Evolutionary conservation across 2,797 vertebrate genomes (phyloP), one percentile per base, ranked within the genome.

Genomic region (Helostoma temminkii): DNA sequence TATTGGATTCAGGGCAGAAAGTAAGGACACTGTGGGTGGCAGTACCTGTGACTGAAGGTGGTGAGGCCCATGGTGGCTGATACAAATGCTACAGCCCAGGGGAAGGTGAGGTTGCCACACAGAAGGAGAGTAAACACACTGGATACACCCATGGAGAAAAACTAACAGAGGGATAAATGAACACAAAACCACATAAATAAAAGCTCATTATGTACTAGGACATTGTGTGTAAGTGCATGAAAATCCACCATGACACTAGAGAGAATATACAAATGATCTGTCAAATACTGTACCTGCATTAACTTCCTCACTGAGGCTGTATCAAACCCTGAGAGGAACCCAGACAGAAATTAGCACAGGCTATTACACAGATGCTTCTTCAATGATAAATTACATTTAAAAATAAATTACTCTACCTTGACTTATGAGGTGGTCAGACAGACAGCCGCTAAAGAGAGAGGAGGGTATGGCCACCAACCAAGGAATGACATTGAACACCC

Each of bases 401-500:
- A 28, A 15, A 41, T 14, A 2, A 61, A 24, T 9, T 16, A 9
- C 7, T 34, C 8, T 55, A 98, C 98, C 97, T 90, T 95, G 95
- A 71, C 76, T 93, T 85, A 99, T 95, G 80, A 98, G 96, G 75
- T 94, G 94, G 83, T 99, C 98, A 0, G 96, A 96, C 9, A 99
- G 93, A 77, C 95, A 95, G 66, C 97, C 97, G 3, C 97, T 96
- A 80, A 98, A 91, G 61, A 98, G 84, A 11, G 96, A 96, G 0
- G 95, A 93, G 0, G 97, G 97, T 62, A 98, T 96, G 11, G 97
- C 96, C 77, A 97, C 95, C 73, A 99, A 89, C 97, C 98, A 99
- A 1, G 98, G 97, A 48, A 99, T 93, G 16, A 98, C 97, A 28
- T 98, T 99, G 88, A 98, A 99, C 86, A 99, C 92, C 97, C 97